Evolutionary conservation across 2,113 vertebrate genomes (phyloP).

Genomic region (Boulengeromyrus knoepffleri): DNA sequence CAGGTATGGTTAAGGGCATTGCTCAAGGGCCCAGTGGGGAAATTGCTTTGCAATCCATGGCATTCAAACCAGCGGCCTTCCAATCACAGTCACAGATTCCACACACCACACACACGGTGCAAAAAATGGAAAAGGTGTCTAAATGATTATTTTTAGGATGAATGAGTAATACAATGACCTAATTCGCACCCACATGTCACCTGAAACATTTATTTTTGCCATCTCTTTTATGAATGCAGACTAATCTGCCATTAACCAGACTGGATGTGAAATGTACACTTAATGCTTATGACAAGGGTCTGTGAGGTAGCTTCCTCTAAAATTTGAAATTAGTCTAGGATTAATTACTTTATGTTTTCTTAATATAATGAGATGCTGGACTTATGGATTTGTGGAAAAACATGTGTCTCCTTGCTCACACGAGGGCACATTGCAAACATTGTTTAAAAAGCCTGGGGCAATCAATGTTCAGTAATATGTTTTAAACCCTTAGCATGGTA

Average conservation of each 20-base stretch:
- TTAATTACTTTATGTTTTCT: neutral
- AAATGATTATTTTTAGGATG: constrained; percentile 1
- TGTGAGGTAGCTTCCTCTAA: neutral
- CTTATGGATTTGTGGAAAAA: too few relatives aligned
- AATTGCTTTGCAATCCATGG: neutral
- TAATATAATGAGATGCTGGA: neutral
- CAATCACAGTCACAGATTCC: neutral
- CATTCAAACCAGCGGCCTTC: neutral
- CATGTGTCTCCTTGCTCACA: neutral
- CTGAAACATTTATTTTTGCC: neutral
- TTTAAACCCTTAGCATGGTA: neutral
- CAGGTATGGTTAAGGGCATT: neutral
- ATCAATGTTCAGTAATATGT: neutral
- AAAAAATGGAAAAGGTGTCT: neutral
- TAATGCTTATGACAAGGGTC: neutral
- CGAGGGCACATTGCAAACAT: neutral
- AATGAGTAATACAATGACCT: constrained; percentile 6
- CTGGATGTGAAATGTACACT: neutral
- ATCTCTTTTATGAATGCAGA: neutral
- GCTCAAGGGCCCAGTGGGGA: neutral
- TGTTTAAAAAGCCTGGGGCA: neutral
- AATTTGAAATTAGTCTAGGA: neutral
- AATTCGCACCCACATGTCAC: neutral
- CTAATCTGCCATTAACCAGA: neutral
- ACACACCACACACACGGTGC: neutral